phyloP scores from a whole-genome alignment of 2,888 invertebrate species.

The Thymelicus acteon region DNA sequence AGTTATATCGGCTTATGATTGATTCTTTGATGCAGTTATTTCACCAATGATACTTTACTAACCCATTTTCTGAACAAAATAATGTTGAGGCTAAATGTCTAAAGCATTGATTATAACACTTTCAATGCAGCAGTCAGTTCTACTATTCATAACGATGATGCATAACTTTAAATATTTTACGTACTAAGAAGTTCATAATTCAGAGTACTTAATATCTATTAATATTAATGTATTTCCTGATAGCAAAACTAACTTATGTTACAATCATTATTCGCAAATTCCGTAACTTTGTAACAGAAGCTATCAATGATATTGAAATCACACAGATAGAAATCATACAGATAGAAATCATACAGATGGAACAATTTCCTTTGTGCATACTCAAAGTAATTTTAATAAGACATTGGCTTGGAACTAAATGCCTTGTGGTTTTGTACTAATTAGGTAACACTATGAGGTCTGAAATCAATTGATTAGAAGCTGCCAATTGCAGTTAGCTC shows the following conservation, averaged over 20 bases:
- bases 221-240: background rate
- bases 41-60: background rate
- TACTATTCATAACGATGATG: background rate
- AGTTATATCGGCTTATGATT: background rate
- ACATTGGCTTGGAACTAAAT: constrained; percentile 13
- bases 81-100: background rate
- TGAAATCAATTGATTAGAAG: constrained; percentile 44
- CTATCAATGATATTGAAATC: constrained; percentile 30
- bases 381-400: constrained; percentile 15
- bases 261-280: constrained; percentile 17
- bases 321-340: background rate
- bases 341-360: constrained; percentile 1
- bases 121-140: background rate
- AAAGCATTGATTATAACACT: background rate
- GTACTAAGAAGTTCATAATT: background rate
- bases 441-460: constrained; percentile 30
- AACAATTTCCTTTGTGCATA: constrained; percentile 19
- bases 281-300: constrained; percentile 17
- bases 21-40: background rate
- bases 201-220: background rate
- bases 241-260: constrained; percentile 6
- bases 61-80: too few relatives aligned
- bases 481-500: constrained; percentile 44
- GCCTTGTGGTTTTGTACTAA: constrained; percentile 27
- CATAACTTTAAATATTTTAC: background rate